A percentile compares a stretch with the other conserved stretches of the same genome.
phyloP scores from a whole-genome alignment of 1,140 invertebrate species.

The Procambarus virginalis region DNA sequence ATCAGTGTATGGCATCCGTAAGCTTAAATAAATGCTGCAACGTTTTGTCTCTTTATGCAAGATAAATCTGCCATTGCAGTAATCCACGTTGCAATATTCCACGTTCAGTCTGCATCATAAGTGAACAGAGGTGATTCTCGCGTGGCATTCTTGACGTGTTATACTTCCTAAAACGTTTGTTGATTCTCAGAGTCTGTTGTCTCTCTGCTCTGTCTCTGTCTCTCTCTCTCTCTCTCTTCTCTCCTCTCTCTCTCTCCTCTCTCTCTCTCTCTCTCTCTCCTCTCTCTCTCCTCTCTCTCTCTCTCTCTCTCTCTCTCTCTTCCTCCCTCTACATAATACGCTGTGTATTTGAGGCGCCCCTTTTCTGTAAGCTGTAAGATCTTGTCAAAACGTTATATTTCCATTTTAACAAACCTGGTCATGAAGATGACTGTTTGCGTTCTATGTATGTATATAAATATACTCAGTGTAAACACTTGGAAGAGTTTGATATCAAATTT shows the following conservation, averaged over 20 bases:
- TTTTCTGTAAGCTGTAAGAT: slow-evolving; percentile 37
- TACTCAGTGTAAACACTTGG: slow-evolving; percentile 61
- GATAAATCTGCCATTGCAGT: too few species aligned
- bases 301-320: background rate
- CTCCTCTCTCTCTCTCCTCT: too few species aligned
- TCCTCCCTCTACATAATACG: background rate
- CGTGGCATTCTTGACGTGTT: slow-evolving; percentile 20
- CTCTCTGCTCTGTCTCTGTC: too few species aligned
- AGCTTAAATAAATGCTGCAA: too few species aligned
- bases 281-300: background rate
- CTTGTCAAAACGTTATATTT: slow-evolving; percentile 16
- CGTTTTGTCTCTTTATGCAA: too few species aligned
- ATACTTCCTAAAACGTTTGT: background rate
- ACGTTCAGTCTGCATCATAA: background rate
- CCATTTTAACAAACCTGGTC: slow-evolving; percentile 31
- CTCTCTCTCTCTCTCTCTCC: slow-evolving; percentile 7
- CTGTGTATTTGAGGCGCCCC: slow-evolving; percentile 35
- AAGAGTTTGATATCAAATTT: slow-evolving; percentile 67
- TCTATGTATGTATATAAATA: slow-evolving; percentile 53
- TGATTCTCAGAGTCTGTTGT: too few species aligned
- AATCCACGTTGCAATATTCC: too few species aligned
- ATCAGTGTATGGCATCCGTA: background rate
- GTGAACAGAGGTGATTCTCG: slow-evolving; percentile 21
- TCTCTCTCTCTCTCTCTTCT: too few species aligned
- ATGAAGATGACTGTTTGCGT: slow-evolving; percentile 36